These are phyloP conservation scores for Ridgeia piscesae DNA, from an alignment of 1,140 invertebrate genomes.

Conservation along the genomic window DNA sequence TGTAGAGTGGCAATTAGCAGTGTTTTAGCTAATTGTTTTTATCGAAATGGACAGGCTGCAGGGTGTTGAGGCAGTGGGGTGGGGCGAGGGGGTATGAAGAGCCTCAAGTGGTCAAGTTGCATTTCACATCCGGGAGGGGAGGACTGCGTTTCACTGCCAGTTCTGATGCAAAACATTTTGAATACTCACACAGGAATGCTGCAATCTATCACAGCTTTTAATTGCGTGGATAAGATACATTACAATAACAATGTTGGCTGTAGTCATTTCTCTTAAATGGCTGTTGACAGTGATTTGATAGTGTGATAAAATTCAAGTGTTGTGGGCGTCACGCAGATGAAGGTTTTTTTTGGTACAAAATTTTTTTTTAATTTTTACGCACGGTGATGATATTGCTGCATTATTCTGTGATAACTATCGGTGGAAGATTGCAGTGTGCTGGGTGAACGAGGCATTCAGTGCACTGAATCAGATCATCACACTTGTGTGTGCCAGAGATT, in stretches of 20 bases:
- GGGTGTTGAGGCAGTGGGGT: neutral
- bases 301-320: no score
- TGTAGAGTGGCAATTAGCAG: neutral
- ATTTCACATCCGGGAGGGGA: neutral
- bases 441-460: neutral
- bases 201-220: no score
- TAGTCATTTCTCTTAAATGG: no score
- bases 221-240: no score
- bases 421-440: neutral
- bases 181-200: no score
- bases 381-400: neutral
- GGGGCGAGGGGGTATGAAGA: neutral
- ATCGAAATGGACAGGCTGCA: neutral
- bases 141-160: neutral
- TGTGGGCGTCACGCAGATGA: no score
- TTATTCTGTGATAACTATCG: neutral
- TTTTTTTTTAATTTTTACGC: neutral
- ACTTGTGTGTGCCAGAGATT: neutral
- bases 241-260: no score
- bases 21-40: conserved; percentile 6
- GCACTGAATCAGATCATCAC: neutral
- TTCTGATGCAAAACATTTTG: neutral
- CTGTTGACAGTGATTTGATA: no score
- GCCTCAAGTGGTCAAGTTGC: neutral
- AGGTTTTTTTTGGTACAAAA: no score